Evolutionary conservation across 2,797 vertebrate genomes (phyloP), one percentile per base, ranked within the genome.

Genomic region (Pteronotus mesoamericanus): DNA sequence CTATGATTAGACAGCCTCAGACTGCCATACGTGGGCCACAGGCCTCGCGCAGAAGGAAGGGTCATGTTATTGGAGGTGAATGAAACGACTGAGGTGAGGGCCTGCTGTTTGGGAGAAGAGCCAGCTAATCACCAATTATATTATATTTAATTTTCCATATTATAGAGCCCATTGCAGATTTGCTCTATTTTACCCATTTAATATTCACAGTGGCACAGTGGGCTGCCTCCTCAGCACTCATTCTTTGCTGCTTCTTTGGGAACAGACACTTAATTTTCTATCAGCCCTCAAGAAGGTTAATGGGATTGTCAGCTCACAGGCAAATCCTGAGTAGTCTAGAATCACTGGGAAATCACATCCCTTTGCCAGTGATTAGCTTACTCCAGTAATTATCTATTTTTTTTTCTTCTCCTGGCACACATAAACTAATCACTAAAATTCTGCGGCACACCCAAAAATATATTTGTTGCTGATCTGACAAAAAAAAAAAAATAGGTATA

Each of bases 1-100:
- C 16, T 9, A 18, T 24, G 80, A 42, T 26, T 24, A 53, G 80
- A 34, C 3, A 32, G 61, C 3, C 12, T 74, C 29, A 42, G 3
- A 5, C 48, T 2, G 2, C 32, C 10, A 1, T 10, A 32, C 19
- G 7, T 4, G 32, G 12, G 1, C 14, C 48, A 37, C 26, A 39
- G 24, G 61, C 39, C 57, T 26, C 34, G 42, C 39, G 4, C 0
- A 9, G 32, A 66, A 59, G 87, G 59, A 48, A 91, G 32, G 26
- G 32, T 8, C 39, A 34, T 59, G 26, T 12, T 48, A 15, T n/a
- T 72, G 64, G 71, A 83, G n/a, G 42, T n/a, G n/a, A 53, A 16
- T 12, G 22, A 82, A 19, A 32, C 22, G 46, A 71, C 53, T 26
- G 12, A 19, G 9, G 21, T 68, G 29, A 29, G 15, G 82, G 34